Evolutionary conservation across 2,888 invertebrate species (phyloP).

Genomic region (Pegoplata infirma): DNA sequence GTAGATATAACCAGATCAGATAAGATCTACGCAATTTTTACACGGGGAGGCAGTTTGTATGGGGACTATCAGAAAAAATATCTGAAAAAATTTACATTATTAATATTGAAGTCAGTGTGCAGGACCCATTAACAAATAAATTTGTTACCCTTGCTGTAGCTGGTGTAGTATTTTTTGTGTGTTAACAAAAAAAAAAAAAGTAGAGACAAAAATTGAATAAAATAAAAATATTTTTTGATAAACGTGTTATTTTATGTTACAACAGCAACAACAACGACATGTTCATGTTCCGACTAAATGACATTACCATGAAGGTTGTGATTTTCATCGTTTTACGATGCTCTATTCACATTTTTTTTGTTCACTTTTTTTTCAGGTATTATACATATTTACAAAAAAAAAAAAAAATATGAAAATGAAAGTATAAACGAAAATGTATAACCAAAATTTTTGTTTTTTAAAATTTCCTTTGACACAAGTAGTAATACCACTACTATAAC

Average conservation of each 20-base stretch:
- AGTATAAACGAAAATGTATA: not conserved
- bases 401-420: not conserved
- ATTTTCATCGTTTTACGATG: conserved; percentile 7
- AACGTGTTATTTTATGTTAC: conserved; percentile 17
- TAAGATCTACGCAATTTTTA: no score
- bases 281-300: conserved; percentile 29
- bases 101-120: not conserved
- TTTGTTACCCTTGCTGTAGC: not conserved
- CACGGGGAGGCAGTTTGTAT: no score
- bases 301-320: conserved; percentile 29
- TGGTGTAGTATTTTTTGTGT: not conserved
- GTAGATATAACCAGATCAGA: no score
- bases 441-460: not conserved
- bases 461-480: not conserved
- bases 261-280: not conserved
- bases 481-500: not conserved
- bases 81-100: not conserved
- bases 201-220: not conserved
- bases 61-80: no score
- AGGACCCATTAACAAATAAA: not conserved
- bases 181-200: not conserved
- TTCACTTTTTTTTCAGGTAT: not conserved
- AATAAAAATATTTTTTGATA: conserved; percentile 15
- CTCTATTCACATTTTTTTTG: not conserved
- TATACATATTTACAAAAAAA: not conserved